Conservation (phyloP, 2,888 invertebrate genomes). For the Ophion obscuratus region DNA sequence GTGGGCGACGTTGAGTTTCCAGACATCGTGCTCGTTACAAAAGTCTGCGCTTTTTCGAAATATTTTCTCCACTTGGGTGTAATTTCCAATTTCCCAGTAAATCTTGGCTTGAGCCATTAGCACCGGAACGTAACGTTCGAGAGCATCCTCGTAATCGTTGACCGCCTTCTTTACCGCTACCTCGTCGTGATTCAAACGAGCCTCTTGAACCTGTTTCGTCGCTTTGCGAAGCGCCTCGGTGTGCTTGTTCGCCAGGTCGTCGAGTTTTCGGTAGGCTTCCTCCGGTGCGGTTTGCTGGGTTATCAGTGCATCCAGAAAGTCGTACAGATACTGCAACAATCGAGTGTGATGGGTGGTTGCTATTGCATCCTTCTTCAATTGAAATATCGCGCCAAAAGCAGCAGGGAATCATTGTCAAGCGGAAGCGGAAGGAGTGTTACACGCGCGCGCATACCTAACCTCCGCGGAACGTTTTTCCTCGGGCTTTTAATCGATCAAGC, state of each 20-base stretch:
- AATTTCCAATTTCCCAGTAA: conserved; percentile 98
- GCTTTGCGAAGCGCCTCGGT: conserved; percentile 95
- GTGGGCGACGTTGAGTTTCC: conserved; percentile 99
- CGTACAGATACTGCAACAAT: conserved; percentile 91
- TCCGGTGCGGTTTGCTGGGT: conserved; percentile 98
- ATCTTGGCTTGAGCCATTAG: conserved; percentile 99
- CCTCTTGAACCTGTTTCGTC: conserved; percentile 97
- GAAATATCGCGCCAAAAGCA: too few species aligned
- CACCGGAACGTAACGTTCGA: conserved; percentile 97
- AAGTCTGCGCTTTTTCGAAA: conserved; percentile 99
- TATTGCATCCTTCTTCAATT: neutral
- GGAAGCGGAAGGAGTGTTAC: too few species aligned
- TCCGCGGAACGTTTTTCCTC: neutral
- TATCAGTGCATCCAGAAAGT: conserved; percentile 98
- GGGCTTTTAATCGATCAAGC: neutral
- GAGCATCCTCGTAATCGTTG: conserved; percentile 94
- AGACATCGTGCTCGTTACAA: conserved; percentile 98
- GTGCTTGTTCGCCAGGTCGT: conserved; percentile 95
- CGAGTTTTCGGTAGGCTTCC: conserved; percentile 97
- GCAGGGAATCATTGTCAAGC: too few species aligned
- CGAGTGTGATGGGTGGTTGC: neutral
- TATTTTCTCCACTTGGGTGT: conserved; percentile 97
- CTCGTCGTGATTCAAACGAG: conserved; percentile 94
- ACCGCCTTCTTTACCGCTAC: conserved; percentile 95
- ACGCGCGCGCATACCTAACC: too few species aligned